phyloP scores from a whole-genome alignment of 2,797 vertebrate species.

The Pipistrellus pygmaeus region DNA sequence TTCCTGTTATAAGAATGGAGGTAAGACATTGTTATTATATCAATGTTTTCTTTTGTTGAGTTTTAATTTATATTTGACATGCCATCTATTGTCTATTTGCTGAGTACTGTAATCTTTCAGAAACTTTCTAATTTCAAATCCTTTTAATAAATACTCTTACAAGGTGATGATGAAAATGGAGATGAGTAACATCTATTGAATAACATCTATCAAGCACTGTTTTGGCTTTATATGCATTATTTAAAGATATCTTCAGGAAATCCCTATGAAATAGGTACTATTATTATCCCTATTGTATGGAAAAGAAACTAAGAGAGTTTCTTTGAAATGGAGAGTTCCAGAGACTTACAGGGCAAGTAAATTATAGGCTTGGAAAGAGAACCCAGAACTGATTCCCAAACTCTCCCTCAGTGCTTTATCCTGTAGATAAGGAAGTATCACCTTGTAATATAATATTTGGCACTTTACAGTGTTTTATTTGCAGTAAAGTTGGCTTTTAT shows the following conservation, averaged over 20 bases:
- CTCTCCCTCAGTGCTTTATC: background rate
- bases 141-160: slow-evolving; percentile 32
- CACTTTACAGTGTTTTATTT: background rate
- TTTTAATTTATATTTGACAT: background rate
- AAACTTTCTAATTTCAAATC: slow-evolving; percentile 37
- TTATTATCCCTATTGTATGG: background rate
- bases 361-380: background rate
- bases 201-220: background rate
- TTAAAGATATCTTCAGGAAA: slow-evolving; percentile 22
- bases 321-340: background rate
- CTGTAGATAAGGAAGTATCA: background rate
- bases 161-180: slow-evolving; percentile 22
- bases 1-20: slow-evolving; percentile 94
- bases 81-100: background rate
- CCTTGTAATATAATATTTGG: background rate
- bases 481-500: background rate
- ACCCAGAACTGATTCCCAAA: background rate
- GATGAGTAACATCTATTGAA: background rate
- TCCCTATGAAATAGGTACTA: background rate
- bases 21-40: slow-evolving; percentile 89
- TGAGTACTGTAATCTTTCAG: background rate
- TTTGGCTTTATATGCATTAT: background rate
- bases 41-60: background rate
- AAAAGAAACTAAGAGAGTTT: background rate
- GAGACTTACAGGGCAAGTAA: background rate